A percentile compares a stretch with the other conserved stretches of the same genome.
These are phyloP conservation scores for Thelaira solivaga DNA, from an alignment of 2,888 invertebrate species.

Conservation along the genomic window DNA sequence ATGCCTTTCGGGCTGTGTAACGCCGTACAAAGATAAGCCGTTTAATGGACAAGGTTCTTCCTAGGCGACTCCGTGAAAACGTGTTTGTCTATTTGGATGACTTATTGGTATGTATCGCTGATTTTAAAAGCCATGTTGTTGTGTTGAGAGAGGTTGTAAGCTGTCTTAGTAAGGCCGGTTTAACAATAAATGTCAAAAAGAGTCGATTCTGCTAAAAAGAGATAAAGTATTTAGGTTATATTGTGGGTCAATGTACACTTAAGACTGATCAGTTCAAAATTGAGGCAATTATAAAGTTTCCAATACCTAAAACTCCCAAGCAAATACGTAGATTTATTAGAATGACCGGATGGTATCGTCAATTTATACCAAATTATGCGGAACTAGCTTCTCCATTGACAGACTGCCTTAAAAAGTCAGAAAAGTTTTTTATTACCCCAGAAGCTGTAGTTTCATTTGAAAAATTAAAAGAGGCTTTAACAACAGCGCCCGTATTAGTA, in stretches of 20 bases:
- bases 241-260: no score
- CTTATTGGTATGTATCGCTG: constrained; percentile 15
- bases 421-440: no score
- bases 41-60: constrained; percentile 17
- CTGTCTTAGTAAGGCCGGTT: neutral
- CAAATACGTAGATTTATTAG: constrained; percentile 33
- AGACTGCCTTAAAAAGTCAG: no score
- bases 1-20: no score
- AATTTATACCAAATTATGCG: constrained; percentile 20
- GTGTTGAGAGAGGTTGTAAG: constrained; percentile 10
- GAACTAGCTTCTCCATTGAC: no score
- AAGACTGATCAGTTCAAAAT: no score
- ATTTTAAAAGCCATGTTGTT: constrained; percentile 25
- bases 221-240: no score
- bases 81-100: constrained; percentile 25
- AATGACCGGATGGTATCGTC: constrained; percentile 40
- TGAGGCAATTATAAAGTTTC: no score
- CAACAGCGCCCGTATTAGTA: constrained; percentile 18
- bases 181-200: no score
- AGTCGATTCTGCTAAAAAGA: no score
- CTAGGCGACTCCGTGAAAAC: constrained; percentile 16
- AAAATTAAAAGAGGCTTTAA: constrained; percentile 1
- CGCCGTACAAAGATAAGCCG: constrained; percentile 26
- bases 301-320: no score
- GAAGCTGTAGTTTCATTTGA: neutral